Conservation (phyloP, 2,113 vertebrate genomes). For the Chaenocephalus aceratus region DNA sequence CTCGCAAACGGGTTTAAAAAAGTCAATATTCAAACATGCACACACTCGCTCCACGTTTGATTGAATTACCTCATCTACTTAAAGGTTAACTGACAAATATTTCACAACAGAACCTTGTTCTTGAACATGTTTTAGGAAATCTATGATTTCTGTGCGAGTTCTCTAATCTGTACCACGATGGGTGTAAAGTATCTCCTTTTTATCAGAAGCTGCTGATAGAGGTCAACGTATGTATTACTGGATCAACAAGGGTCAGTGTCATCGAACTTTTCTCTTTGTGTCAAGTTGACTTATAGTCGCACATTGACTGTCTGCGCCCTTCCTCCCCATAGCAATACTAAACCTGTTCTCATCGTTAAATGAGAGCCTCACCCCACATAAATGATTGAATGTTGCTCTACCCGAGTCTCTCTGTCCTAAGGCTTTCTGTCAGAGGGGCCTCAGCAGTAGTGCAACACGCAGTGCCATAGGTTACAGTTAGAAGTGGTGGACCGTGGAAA, state of each 20-base stretch:
- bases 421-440: constrained; percentile 21
- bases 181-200: constrained; percentile 52
- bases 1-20: constrained; percentile 30
- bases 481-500: constrained; percentile 19
- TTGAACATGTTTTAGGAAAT: constrained; percentile 30
- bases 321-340: constrained; percentile 71
- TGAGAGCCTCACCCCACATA: constrained; percentile 28
- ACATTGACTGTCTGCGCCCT: constrained; percentile 44
- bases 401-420: constrained; percentile 24
- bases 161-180: constrained; percentile 31
- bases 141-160: constrained; percentile 27
- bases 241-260: constrained; percentile 36
- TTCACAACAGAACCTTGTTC: constrained; percentile 22
- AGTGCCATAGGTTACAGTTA: constrained; percentile 64
- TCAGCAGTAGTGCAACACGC: constrained; percentile 49
- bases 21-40: constrained; percentile 31
- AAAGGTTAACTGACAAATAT: constrained; percentile 49
- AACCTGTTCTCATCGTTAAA: constrained; percentile 25
- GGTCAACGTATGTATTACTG: constrained; percentile 35
- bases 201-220: constrained; percentile 68
- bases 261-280: constrained; percentile 22
- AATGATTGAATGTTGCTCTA: constrained; percentile 66
- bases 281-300: constrained; percentile 41
- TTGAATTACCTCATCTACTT: constrained; percentile 45
- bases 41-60: constrained; percentile 6